Evolutionary conservation across 2,888 invertebrate genomes (phyloP).

Genomic region (Cheilosia vulpina): DNA sequence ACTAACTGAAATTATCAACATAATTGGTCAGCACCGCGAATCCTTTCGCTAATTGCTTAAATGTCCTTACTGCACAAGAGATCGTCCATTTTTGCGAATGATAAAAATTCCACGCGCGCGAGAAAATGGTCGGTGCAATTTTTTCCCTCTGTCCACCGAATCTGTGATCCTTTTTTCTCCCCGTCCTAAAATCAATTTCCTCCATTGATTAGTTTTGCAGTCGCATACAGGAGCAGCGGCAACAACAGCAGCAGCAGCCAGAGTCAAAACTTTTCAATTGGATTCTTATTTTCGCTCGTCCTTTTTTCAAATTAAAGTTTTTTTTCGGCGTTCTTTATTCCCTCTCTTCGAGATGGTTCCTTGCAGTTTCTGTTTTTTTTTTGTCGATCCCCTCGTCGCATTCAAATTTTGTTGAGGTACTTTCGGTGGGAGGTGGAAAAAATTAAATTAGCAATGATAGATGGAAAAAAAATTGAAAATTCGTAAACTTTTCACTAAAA

Average conservation of each 20-base stretch:
- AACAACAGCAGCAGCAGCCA: constrained; percentile 51
- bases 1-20: constrained; percentile 64
- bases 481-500: constrained; percentile 68
- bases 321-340: constrained; percentile 48
- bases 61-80: constrained; percentile 52
- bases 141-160: constrained; percentile 4
- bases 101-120: constrained; percentile 34
- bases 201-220: constrained; percentile 73
- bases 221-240: constrained; percentile 63
- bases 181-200: constrained; percentile 72
- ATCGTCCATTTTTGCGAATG: background rate
- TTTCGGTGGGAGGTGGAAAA: constrained; percentile 28
- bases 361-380: constrained; percentile 16
- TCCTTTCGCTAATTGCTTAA: constrained; percentile 67
- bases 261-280: constrained; percentile 74
- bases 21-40: constrained; percentile 72
- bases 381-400: constrained; percentile 53
- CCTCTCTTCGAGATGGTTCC: constrained; percentile 21
- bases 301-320: constrained; percentile 70
- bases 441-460: constrained; percentile 75
- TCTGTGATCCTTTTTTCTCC: constrained; percentile 65
- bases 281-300: constrained; percentile 69
- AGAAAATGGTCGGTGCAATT: constrained; percentile 19
- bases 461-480: constrained; percentile 67
- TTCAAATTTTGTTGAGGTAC: constrained; percentile 64